Base-by-base conservation (phyloP, 2,888 invertebrate genomes). In the Ceramica pisi region DNA sequence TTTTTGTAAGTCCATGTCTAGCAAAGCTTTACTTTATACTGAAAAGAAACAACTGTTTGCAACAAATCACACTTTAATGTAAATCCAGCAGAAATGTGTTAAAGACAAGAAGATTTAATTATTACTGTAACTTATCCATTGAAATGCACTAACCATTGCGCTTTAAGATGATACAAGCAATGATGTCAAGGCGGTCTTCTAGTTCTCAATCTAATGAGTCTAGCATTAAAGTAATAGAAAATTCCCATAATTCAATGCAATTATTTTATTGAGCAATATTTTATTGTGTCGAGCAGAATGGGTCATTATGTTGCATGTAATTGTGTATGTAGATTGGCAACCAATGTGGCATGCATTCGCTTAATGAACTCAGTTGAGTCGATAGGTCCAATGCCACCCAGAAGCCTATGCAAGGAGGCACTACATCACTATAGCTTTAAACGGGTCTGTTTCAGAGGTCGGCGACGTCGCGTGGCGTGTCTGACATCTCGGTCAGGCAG, bases 141-240 rank as follows among this genome's bases (percentile, higher is more conserved):
- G 72, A 82, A 78, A 78, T 75, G 67, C 44, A 55, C 21, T 67
- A 71, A 71, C 76, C 67, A 72, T 57, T 69, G 72, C 70, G 71
- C 72, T 74, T 74, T 75, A 60, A 66, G 85, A 80, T 76, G 84
- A 75, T 62, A 73, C 67, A 60, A 74, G 82, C 82, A 92, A 91
- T 85, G 84, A 86, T 93, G 93, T 91, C 93, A 93, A 93, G 93
- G 92, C 86, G 80, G 90, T 83, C 92, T 80, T 88, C 90, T 89
- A 85, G 86, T 87, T 89, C 87, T 88, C 85, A 90, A 74, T 84
- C 67, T 69, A 83, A 78, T 89, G 88, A 88, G 86, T 71, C 83
- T 86, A 86, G 82, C 67, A 67, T 67, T 85, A 84, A 83, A 89
- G 86, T 87, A 82, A 81, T 75, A 71, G 81, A 84, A 83, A 87